Conservation (phyloP, 1,140 invertebrate genomes). For the Drosophila asahinai region DNA sequence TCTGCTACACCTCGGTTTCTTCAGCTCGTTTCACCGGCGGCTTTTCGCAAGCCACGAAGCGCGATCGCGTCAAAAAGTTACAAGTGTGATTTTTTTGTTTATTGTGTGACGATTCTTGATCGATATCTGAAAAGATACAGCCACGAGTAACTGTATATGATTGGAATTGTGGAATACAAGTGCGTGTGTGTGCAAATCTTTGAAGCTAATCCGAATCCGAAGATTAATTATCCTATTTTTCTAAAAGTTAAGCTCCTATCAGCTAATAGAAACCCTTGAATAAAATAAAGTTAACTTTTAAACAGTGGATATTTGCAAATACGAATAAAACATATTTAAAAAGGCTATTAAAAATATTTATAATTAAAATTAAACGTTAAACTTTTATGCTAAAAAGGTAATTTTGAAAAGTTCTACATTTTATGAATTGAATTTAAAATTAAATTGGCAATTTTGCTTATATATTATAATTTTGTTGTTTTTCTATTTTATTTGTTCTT, state of each 20-base stretch:
- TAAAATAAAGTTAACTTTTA: conserved; percentile 9
- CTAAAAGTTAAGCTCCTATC: conserved; percentile 4
- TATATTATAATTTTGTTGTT: not conserved
- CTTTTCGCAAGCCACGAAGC: conserved; percentile 18
- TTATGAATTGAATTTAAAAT: not conserved
- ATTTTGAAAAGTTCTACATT: not conserved
- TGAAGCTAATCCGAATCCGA: conserved; percentile 3
- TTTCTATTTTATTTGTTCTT: not conserved
- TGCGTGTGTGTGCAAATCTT: conserved; percentile 15
- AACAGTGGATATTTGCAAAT: conserved; percentile 1
- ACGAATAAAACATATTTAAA: conserved; percentile 1
- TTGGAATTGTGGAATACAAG: conserved; percentile 25
- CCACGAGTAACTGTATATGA: conserved; percentile 18
- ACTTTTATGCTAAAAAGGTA: conserved; percentile 18
- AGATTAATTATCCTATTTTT: not conserved
- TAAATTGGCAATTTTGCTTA: not conserved
- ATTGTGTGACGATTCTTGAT: conserved; percentile 57
- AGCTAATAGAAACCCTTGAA: conserved; percentile 5
- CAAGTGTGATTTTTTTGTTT: conserved; percentile 72
- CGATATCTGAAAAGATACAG: conserved; percentile 23
- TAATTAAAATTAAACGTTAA: not conserved
- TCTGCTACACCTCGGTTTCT: conserved; percentile 9
- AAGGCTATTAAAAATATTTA: conserved; percentile 5
- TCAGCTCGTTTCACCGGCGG: conserved; percentile 60
- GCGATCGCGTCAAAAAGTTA: conserved; percentile 51